Evolutionary conservation across 2,113 vertebrate species (phyloP).

Genomic region (Microtus montanus): DNA sequence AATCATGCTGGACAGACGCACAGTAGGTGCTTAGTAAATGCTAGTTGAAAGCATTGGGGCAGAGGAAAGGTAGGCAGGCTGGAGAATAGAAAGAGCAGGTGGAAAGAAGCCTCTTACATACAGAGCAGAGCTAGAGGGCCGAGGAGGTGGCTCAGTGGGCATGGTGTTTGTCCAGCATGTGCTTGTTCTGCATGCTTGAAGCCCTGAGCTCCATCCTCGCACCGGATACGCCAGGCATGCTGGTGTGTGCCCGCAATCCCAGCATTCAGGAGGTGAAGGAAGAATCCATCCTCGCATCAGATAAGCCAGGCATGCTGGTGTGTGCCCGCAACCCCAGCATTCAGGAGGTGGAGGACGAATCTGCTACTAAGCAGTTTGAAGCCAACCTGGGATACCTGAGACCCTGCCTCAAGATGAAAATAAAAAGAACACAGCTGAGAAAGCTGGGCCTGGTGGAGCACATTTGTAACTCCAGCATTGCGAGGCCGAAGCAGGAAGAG

Average conservation of each 20-base stretch:
- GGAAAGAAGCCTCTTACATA: neutral
- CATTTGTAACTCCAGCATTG: neutral
- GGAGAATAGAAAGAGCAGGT: too few species aligned
- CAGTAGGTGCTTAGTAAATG: neutral
- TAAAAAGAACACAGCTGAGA: neutral
- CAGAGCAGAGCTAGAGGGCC: neutral
- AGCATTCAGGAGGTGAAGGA: neutral
- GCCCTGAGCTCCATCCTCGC: too few species aligned
- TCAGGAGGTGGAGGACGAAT: neutral
- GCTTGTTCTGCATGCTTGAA: neutral
- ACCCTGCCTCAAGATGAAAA: neutral
- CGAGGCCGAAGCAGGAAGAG: neutral
- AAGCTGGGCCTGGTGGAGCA: neutral
- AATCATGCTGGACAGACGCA: rapidly evolving
- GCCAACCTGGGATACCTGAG: neutral
- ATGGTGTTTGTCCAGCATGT: too few species aligned
- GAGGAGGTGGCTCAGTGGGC: too few species aligned
- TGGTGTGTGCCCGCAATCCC: neutral
- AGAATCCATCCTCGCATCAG: too few species aligned
- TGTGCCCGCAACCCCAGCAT: too few species aligned
- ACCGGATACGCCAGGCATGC: neutral
- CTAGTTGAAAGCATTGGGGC: neutral
- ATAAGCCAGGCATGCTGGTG: neutral
- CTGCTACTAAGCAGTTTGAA: neutral
- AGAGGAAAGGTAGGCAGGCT: neutral